Evolutionary conservation across 2,888 invertebrate genomes (phyloP), one percentile per base, ranked within the genome.

Genomic region (Eupithecia exiguata): DNA sequence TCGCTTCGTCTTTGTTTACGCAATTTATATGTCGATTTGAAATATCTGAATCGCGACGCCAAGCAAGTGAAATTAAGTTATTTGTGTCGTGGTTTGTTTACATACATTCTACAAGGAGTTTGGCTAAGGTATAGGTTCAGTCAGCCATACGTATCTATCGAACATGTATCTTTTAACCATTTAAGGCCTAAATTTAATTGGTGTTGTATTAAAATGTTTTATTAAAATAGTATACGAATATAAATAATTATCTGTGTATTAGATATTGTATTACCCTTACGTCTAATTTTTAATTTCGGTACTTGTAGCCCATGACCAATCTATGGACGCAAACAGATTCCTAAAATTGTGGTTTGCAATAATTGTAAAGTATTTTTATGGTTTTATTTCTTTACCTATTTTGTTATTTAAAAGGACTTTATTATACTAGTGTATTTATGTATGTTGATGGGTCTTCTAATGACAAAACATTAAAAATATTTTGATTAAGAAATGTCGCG

Each of bases 131-230:
- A n/a, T n/a, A n/a, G n/a, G n/a, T n/a, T n/a, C n/a, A n/a, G 49
- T 49, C 49, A 49, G 18, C n/a, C 49, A 53, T 53, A 21, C 18
- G 18, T 53, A 25, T 25, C 25, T 53, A 49, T 43, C 16, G 16
- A 1, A 46, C 5, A 53, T 53, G 12, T 35, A 65, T 66, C 35
- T 61, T 30, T 71, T 74, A 65, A 69, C 25, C n/a, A 53, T 68
- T 69, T 61, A 71, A 70, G 74, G 72, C 72, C 74, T 77, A 77
- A 74, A 49, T 72, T 35, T 72, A 61, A 69, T 77, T 66, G 72
- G 66, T 76, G 76, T 76, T 77, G 74, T 77, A 72, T 69, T 40
- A 67, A 70, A 77, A 74, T 77, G 74, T 77, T 77, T 66, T 53
- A 67, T 62, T 75, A 63, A 67, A 43, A 70, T 75, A 72, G 74